These are phyloP conservation scores for Radopholus similis DNA, from an alignment of 1,140 invertebrate species.

Conservation along the genomic window DNA sequence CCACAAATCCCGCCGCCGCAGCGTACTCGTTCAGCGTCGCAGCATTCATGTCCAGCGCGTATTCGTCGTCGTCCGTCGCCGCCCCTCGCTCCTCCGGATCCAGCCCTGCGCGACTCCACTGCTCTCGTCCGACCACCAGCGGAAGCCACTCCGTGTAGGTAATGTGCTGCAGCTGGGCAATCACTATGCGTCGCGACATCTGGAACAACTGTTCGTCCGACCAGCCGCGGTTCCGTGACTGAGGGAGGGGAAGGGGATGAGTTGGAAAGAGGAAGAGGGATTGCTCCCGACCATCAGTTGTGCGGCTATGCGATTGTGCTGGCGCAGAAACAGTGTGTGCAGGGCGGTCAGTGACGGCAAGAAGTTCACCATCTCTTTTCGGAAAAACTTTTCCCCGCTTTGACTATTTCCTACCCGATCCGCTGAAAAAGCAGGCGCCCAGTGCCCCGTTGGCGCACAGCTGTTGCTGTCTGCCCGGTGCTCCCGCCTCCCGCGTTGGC, in stretches of 20 bases:
- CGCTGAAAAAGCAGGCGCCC: slow-evolving; percentile 22
- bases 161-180: slow-evolving; percentile 59
- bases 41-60: slow-evolving; percentile 33
- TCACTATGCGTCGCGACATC: slow-evolving; percentile 67
- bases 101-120: slow-evolving; percentile 14
- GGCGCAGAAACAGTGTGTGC: slow-evolving; percentile 75
- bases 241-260: slow-evolving; percentile 30
- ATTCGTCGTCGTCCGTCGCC: slow-evolving; percentile 12
- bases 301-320: slow-evolving; percentile 66
- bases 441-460: background rate
- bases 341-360: slow-evolving; percentile 80
- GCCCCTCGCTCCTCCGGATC: background rate
- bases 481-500: background rate
- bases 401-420: slow-evolving; percentile 8
- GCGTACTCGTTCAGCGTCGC: slow-evolving; percentile 49
- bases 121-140: slow-evolving; percentile 56
- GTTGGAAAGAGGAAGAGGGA: no score
- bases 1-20: slow-evolving; percentile 42
- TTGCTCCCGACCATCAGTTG: slow-evolving; percentile 37
- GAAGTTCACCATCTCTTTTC: slow-evolving; percentile 77
- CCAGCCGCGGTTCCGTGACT: slow-evolving; percentile 87
- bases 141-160: slow-evolving; percentile 62
- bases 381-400: background rate
- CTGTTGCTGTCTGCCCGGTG: background rate
- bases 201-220: slow-evolving; percentile 89